Conservation (phyloP, 2,113 vertebrate species). For the Pangasianodon gigas region DNA sequence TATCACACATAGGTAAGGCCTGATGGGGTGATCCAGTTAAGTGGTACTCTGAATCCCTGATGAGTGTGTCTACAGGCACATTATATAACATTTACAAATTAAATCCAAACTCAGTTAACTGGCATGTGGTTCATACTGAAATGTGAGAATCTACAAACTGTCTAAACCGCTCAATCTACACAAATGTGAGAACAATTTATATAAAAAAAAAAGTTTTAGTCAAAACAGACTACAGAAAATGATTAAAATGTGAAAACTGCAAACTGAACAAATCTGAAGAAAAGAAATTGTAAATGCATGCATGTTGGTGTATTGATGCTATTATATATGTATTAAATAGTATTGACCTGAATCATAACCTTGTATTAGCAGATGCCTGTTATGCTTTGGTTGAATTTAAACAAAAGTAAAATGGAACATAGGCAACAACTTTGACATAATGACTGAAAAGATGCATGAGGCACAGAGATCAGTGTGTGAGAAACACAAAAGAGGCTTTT, state of each 20-base stretch:
- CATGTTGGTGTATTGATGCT: neutral
- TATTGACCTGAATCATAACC: neutral
- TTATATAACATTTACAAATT: conserved; percentile 15
- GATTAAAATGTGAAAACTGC: neutral
- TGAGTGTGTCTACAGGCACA: conserved; percentile 26
- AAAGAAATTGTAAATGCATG: neutral
- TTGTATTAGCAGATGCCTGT: neutral
- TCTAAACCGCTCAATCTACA: neutral
- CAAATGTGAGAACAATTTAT: neutral
- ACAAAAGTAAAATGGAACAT: neutral
- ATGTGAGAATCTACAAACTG: neutral
- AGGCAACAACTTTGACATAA: neutral
- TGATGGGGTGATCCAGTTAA: neutral
- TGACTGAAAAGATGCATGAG: neutral
- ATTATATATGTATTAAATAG: neutral
- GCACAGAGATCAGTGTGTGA: conserved; percentile 18
- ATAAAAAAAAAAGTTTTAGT: neutral
- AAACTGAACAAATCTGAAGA: neutral
- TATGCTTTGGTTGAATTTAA: neutral
- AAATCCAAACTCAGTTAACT: neutral
- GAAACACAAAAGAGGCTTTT: neutral
- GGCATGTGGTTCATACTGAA: neutral
- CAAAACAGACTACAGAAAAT: neutral
- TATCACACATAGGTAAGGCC: conserved; percentile 30
- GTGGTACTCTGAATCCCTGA: conserved; percentile 4